A percentile compares a stretch with the other conserved stretches of the same genome.
Evolutionary conservation across 2,888 invertebrate genomes (phyloP).

Genomic region (Mylabris sibirica): DNA sequence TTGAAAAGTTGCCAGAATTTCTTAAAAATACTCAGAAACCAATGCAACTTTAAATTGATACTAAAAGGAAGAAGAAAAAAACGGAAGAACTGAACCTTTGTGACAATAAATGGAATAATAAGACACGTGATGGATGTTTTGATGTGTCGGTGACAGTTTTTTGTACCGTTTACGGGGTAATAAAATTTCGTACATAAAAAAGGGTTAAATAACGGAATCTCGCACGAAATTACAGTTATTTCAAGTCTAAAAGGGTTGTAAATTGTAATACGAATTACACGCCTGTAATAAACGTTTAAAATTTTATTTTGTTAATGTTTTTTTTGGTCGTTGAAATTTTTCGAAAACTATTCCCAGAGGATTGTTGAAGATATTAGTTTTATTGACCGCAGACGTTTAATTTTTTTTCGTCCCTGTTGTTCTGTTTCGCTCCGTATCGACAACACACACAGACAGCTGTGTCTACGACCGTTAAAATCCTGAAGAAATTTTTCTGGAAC

Average conservation of each 20-base stretch:
- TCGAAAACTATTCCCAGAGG: constrained; percentile 31
- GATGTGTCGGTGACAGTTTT: constrained; percentile 43
- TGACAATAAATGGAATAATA: constrained; percentile 16
- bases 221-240: not conserved
- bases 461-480: constrained; percentile 48
- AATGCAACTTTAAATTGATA: constrained; percentile 30
- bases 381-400: constrained; percentile 61
- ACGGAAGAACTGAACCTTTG: constrained; percentile 54
- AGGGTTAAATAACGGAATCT: not conserved
- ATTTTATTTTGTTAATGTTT: not conserved
- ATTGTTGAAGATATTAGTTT: constrained; percentile 59
- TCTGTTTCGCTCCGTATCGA: constrained; percentile 21
- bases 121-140: constrained; percentile 51
- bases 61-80: constrained; percentile 47
- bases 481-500: constrained; percentile 49
- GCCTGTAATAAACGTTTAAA: no score
- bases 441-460: constrained; percentile 44
- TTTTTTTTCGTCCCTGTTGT: constrained; percentile 51
- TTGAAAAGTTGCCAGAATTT: constrained; percentile 30
- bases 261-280: not conserved
- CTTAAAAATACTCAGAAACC: not conserved
- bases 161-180: constrained; percentile 13
- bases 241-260: not conserved
- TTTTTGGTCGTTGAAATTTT: not conserved
- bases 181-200: not conserved